Evolutionary conservation across 2,888 invertebrate species (phyloP), one percentile per base, ranked within the genome.

Genomic region (Eugnorisma glareosa): DNA sequence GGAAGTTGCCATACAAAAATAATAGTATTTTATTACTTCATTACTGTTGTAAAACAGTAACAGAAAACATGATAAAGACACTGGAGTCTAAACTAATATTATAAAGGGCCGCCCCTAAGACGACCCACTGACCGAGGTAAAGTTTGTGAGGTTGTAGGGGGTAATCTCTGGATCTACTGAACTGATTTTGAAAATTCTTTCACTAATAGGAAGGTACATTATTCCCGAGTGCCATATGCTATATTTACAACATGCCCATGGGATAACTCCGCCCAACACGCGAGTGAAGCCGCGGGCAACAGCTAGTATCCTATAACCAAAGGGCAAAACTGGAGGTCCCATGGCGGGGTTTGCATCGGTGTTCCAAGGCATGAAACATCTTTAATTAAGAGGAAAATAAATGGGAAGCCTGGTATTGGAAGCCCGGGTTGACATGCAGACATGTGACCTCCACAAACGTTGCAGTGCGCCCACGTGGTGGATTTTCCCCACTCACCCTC

Each of bases 1-100:
- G 37, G 67, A 82, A 75, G 75, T 66, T 31, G 2, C 7, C 7
- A n/a, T 21, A 8, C n/a, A 61, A 48, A 18, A 31, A 37, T 54
- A 35, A 54, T 63, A 63, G 63, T 43, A 11, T 24, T 61, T 28
- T 43, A 71, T 71, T 51, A 21, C 31, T 75, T 35, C 2, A 54
- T 24, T 11, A n/a, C 13, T 35, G 21, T 10, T 43, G 4, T 21
- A 43, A 43, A 75, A 75, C 18, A 7, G 3, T 2, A 15, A 31
- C 28, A 13, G 11, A 43, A 59, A 18, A 43, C 37, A 8, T 48
- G 3, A 6, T 66, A 21, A 35, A n/a, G 31, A 31, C 31, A 74
- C 35, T 45, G 28, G 6, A 31, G 21, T n/a, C n/a, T n/a, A n/a
- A n/a, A n/a, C n/a, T n/a, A n/a, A n/a, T n/a, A n/a, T n/a, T n/a